These are phyloP conservation scores for Phylloscopus collybita DNA, from an alignment of 2,797 vertebrate genomes.

Conservation along the genomic window DNA sequence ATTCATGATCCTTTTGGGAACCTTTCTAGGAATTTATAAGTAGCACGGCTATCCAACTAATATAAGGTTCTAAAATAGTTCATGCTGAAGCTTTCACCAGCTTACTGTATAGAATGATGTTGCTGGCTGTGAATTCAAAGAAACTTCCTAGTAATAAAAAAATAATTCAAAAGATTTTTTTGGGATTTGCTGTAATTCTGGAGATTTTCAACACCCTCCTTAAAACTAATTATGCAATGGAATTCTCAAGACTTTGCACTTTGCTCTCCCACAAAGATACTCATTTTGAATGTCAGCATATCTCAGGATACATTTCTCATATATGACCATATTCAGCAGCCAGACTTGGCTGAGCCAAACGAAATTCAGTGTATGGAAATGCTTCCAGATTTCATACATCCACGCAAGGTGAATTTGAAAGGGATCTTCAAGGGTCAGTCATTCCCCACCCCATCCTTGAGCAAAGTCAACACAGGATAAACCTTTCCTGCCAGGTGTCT, in stretches of 20 bases:
- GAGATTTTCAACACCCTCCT: slow-evolving; percentile 42
- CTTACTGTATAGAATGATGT: background rate
- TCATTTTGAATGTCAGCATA: background rate
- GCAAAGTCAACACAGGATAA: background rate
- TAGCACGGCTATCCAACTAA: slow-evolving; percentile 9
- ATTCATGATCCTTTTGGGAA: slow-evolving; percentile 60
- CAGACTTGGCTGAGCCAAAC: background rate
- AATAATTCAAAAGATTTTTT: background rate
- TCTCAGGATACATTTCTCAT: background rate
- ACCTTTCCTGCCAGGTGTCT: background rate
- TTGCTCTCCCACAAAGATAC: slow-evolving; percentile 21
- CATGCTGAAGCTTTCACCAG: slow-evolving; percentile 29
- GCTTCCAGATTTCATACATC: background rate
- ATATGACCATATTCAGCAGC: background rate
- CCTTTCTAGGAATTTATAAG: slow-evolving; percentile 61
- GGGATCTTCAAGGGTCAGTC: background rate
- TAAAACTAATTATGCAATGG: slow-evolving; percentile 15
- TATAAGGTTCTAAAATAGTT: slow-evolving; percentile 32
- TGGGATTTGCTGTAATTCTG: slow-evolving; percentile 33
- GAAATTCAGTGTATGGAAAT: background rate
- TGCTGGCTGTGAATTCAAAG: background rate
- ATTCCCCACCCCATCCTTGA: background rate
- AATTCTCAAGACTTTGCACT: slow-evolving; percentile 28
- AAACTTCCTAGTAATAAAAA: slow-evolving; percentile 23
- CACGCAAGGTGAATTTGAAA: background rate